Evolutionary conservation across 1,140 invertebrate species (phyloP).

Genomic region (Dendrolimus kikuchii): DNA sequence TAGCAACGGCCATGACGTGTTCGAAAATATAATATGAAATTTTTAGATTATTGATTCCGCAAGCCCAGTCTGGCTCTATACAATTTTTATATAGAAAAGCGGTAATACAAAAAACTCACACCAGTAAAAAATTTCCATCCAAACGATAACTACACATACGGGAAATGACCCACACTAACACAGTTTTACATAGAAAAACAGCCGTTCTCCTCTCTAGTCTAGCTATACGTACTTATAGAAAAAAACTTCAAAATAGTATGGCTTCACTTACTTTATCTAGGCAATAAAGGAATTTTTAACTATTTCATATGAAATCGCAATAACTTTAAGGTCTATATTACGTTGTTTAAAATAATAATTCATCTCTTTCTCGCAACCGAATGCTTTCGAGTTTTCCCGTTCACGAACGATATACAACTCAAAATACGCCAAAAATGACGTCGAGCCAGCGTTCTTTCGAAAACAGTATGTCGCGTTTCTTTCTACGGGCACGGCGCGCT

Average conservation of each 20-base stretch:
- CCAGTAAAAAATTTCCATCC: slow-evolving; percentile 32
- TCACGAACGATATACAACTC: slow-evolving; percentile 49
- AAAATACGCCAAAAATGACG: slow-evolving; percentile 72
- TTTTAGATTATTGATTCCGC: slow-evolving; percentile 65
- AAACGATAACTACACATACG: slow-evolving; percentile 56
- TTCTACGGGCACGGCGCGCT: slow-evolving; percentile 47
- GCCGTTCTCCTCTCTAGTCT: slow-evolving; percentile 55
- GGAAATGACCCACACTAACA: slow-evolving; percentile 54
- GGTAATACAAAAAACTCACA: slow-evolving; percentile 49
- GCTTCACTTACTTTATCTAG: slow-evolving; percentile 46
- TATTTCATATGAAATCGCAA: slow-evolving; percentile 31
- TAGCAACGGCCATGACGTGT: slow-evolving; percentile 7
- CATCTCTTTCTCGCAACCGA: slow-evolving; percentile 57
- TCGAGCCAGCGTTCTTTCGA: slow-evolving; percentile 64
- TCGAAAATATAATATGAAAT: slow-evolving; percentile 57
- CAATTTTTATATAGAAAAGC: slow-evolving; percentile 46
- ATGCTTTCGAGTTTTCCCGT: slow-evolving; percentile 69
- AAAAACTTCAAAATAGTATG: slow-evolving; percentile 69
- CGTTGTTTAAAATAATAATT: slow-evolving; percentile 21
- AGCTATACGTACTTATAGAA: slow-evolving; percentile 54
- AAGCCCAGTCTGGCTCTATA: slow-evolving; percentile 42
- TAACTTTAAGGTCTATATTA: slow-evolving; percentile 45
- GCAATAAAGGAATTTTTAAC: slow-evolving; percentile 36
- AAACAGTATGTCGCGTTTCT: slow-evolving; percentile 66
- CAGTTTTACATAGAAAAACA: slow-evolving; percentile 63